Base-by-base conservation (phyloP, 2,797 vertebrate genomes). In the Sitta carolinensis region DNA sequence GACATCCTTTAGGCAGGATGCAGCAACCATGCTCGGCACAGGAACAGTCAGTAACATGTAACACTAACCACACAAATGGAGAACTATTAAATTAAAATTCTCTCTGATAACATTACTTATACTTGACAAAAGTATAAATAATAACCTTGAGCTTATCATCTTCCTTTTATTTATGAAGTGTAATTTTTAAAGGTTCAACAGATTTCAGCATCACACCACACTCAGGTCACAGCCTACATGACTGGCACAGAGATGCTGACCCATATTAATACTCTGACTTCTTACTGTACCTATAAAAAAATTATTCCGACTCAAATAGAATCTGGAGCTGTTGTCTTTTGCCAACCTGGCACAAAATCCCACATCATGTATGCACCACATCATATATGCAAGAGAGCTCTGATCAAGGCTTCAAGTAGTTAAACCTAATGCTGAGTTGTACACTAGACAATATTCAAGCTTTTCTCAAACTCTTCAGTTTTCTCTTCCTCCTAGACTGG, bases 1-100 rank as follows among this genome's bases (percentile, higher is more conserved):
- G 26, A 67, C 29, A 38, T 76, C 54, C 43, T 72, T 36, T 2
- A 79, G 67, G 59, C 52, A 63, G 42, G 83, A 29, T 9, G 38
- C 36, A 40, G 45, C 52, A 66, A 89, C 58, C 0, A 0, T 5
- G 1, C 51, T 38, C 4, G 5, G 23, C 36, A 23, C 17, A 34
- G n/a, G 51, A 64, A 62, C 19, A 58, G n/a, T 13, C 26, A 34
- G 51, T 61, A 78, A 58, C 12, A 8, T 1, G 1, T 19, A 51
- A 67, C 45, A 36, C 29, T 27, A 62, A 70, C 43, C 12, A 48
- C 16, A 36, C 9, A n/a, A n/a, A n/a, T 58, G 20, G 18, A 51
- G 18, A 83, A 54, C 8, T 43, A 51, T 1, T 15, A 7, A 45
- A 20, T 32, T 30, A 21, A 67, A 64, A 58, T n/a, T 66, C n/a